A percentile compares a stretch with the other conserved stretches of the same genome.
phyloP scores from a whole-genome alignment of 2,113 vertebrate species.

The Nesoenas mayeri region DNA sequence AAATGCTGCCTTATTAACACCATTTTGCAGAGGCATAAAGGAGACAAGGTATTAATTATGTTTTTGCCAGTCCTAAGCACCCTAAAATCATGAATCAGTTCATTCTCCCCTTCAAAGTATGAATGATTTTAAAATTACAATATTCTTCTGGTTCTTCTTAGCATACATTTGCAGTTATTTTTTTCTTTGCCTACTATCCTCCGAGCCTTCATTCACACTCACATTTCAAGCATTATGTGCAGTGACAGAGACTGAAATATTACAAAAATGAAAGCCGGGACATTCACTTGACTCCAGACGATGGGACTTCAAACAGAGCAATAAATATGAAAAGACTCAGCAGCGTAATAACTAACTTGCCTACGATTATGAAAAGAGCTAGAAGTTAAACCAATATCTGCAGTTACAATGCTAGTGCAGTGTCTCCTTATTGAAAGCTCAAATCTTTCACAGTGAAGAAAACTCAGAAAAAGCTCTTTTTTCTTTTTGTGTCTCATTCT shows the following conservation, averaged over 20 bases:
- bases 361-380: not conserved
- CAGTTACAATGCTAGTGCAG: not conserved
- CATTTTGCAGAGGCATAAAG: not conserved
- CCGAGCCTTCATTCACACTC: not conserved
- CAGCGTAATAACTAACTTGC: not conserved
- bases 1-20: not conserved
- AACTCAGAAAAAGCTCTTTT: not conserved
- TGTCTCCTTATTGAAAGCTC: not conserved
- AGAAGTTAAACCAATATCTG: not conserved
- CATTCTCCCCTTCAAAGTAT: not conserved
- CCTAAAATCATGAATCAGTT: not conserved
- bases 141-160: not conserved
- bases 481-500: not conserved
- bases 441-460: not conserved
- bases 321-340: not conserved
- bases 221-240: not conserved
- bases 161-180: not conserved
- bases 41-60: not conserved
- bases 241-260: not conserved
- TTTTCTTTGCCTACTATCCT: not conserved
- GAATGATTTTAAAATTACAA: not conserved
- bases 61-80: not conserved
- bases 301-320: not conserved
- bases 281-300: slow-evolving; percentile 2
- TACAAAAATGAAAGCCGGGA: not conserved